Evolutionary conservation across 2,113 vertebrate genomes (phyloP).

Genomic region (Larimichthys polyactis): DNA sequence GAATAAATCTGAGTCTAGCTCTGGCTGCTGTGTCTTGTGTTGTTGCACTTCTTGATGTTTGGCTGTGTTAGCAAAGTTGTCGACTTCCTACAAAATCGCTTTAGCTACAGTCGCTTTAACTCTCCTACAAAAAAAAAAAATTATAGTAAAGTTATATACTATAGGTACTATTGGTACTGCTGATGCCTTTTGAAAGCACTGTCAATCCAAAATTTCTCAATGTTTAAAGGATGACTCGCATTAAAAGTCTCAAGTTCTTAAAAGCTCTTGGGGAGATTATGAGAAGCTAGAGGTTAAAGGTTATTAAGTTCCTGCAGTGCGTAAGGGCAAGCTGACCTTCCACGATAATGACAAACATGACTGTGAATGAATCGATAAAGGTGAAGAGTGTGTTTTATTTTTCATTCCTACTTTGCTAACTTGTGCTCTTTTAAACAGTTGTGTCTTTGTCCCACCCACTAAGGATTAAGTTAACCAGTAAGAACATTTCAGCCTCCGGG

Average conservation of each 20-base stretch:
- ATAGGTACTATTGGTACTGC: neutral
- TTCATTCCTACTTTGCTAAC: slow-evolving; percentile 23
- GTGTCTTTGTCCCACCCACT: slow-evolving; percentile 18
- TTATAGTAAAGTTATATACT: neutral
- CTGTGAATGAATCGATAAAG: slow-evolving; percentile 16
- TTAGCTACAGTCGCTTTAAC: neutral
- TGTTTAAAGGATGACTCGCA: neutral
- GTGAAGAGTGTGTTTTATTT: slow-evolving; percentile 1
- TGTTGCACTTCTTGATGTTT: no score
- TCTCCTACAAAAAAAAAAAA: no score
- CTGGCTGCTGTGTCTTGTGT: no score
- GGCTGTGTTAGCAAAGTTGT: no score
- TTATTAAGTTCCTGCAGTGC: slow-evolving; percentile 26
- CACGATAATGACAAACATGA: slow-evolving; percentile 1
- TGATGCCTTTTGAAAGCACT: neutral
- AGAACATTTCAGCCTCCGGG: slow-evolving; percentile 14
- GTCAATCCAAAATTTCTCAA: neutral
- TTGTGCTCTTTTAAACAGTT: slow-evolving; percentile 59
- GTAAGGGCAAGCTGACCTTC: slow-evolving; percentile 14
- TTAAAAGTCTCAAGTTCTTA: neutral
- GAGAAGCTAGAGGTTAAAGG: neutral
- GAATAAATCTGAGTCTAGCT: no score
- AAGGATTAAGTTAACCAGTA: slow-evolving; percentile 31
- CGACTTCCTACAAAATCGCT: no score
- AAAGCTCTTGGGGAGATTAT: neutral